Base-by-base conservation (phyloP, 2,888 invertebrate genomes). In the Euphydryas editha region DNA sequence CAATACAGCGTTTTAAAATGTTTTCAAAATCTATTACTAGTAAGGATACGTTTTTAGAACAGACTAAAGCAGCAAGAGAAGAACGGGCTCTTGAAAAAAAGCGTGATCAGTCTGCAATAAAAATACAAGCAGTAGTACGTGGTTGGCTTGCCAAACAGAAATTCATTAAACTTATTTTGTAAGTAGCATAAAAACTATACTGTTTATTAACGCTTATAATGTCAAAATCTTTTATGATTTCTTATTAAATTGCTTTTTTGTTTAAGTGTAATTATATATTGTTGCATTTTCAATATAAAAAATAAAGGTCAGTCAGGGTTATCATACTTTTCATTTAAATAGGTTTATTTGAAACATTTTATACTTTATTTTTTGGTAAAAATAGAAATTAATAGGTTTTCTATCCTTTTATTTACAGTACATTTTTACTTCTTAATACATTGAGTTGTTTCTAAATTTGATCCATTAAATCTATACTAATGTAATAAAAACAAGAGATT, bases 11-110 rank as follows among this genome's bases (percentile, higher is more conserved):
- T 69, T 73, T 68, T 54, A 83, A 82, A 72, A 92, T 92, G 92
- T 92, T 87, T 81, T 81, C 90, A 13, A 88, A 88, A 75, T 82
- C 85, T n/a, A 73, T 81, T 62, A 88, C 95, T 76, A 94, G 95
- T 76, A 97, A 96, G 86, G 95, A 95, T 76, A 94, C 93, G 75
- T 98, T 98, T 87, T 93, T 98, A 79, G 97, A 98, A 85, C 97
- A 97, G 83, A 97, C 97, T 5, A 98, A 98, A 87, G 96, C 96
- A 36, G 98, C 98, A 15, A 94, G 98, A 68, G 97, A 97, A 83
- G 98, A 98, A 85, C 94, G 98, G 65, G 98, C 97, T 0, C 90
- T 96, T 62, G 98, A 98, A 80, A 97, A 97, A 83, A 95, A 95
- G 71, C 94, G 95, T 69, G 97, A 98, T 78, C 92, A 92, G 73